These are phyloP conservation scores for Oryzias curvinotus DNA, from an alignment of 2,113 vertebrate species.

Conservation along the genomic window DNA sequence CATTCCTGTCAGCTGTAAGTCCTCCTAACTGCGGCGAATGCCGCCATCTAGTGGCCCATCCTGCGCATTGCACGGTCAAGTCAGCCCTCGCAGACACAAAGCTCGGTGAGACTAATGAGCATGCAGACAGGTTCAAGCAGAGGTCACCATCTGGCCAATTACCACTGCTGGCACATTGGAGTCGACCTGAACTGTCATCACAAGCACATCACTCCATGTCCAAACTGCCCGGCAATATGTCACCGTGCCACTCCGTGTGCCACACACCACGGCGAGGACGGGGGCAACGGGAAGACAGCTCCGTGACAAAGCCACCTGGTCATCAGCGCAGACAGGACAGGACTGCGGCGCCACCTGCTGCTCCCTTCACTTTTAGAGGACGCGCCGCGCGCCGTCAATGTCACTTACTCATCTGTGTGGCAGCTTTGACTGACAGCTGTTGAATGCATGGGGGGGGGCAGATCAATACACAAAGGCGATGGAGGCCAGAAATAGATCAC, in stretches of 20 bases:
- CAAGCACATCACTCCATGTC: slow-evolving; percentile 83
- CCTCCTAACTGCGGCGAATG: slow-evolving; percentile 63
- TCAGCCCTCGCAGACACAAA: slow-evolving; percentile 29
- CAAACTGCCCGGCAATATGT: slow-evolving; percentile 74
- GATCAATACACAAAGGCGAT: background rate
- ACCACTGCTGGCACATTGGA: slow-evolving; percentile 86
- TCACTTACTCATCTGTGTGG: slow-evolving; percentile 50
- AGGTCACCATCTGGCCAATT: slow-evolving; percentile 92
- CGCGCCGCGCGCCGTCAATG: slow-evolving; percentile 61
- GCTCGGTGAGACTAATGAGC: slow-evolving; percentile 81
- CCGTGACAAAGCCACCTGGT: slow-evolving; percentile 76
- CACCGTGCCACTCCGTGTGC: slow-evolving; percentile 72
- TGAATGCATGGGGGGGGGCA: slow-evolving; percentile 37
- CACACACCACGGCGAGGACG: slow-evolving; percentile 64
- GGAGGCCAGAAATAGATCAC: too few relatives aligned
- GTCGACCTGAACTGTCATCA: slow-evolving; percentile 83
- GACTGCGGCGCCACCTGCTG: slow-evolving; percentile 71
- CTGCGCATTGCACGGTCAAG: background rate
- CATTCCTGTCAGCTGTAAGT: background rate
- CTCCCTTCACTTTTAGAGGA: slow-evolving; percentile 55
- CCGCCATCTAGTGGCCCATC: slow-evolving; percentile 78
- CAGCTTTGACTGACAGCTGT: slow-evolving; percentile 65
- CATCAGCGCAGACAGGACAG: slow-evolving; percentile 60
- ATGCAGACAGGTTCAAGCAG: slow-evolving; percentile 85
- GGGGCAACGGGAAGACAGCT: slow-evolving; percentile 65